These are phyloP conservation scores for Anneissia japonica DNA, from an alignment of 35 echinoderm and acorn worm genomes.

Conservation along the genomic window DNA sequence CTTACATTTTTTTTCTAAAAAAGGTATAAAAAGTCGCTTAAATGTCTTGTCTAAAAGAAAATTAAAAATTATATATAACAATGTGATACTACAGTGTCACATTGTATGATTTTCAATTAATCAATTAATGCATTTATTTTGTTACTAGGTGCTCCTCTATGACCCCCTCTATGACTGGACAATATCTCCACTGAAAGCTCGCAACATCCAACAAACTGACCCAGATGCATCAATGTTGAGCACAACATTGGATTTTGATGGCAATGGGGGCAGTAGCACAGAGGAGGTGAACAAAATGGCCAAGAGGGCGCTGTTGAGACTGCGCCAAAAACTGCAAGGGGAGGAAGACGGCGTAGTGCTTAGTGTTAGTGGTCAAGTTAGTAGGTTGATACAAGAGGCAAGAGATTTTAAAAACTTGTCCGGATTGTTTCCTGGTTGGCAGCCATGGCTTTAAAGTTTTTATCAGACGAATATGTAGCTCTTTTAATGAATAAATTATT, in stretches of 20 bases:
- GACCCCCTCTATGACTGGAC: slow-evolving; percentile 93
- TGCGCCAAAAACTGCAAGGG: slow-evolving; percentile 78
- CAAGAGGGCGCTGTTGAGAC: slow-evolving; percentile 72
- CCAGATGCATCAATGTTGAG: slow-evolving; percentile 55
- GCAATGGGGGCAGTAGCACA: not conserved
- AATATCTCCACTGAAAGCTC: slow-evolving; percentile 75
- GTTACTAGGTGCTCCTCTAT: slow-evolving; percentile 77
- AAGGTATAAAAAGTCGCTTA: too few relatives aligned
- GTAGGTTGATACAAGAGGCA: slow-evolving; percentile 87
- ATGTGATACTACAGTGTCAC: too few relatives aligned
- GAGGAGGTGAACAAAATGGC: slow-evolving; percentile 69
- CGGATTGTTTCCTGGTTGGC: slow-evolving; percentile 84
- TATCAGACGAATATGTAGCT: too few relatives aligned
- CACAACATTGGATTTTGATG: not conserved
- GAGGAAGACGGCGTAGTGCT: slow-evolving; percentile 82
- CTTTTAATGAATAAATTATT: too few relatives aligned
- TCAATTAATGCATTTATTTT: too few relatives aligned
- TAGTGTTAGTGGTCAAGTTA: slow-evolving; percentile 85
- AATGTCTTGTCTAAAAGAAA: too few relatives aligned
- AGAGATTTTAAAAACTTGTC: slow-evolving; percentile 83
- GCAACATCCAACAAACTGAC: slow-evolving; percentile 53
- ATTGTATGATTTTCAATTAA: too few relatives aligned
- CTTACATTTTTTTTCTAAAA: too few relatives aligned
- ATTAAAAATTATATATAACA: too few relatives aligned
- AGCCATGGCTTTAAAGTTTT: slow-evolving; percentile 78